These are phyloP conservation scores for Lacanobia oleracea DNA, from an alignment of 2,888 invertebrate species.

Conservation along the genomic window DNA sequence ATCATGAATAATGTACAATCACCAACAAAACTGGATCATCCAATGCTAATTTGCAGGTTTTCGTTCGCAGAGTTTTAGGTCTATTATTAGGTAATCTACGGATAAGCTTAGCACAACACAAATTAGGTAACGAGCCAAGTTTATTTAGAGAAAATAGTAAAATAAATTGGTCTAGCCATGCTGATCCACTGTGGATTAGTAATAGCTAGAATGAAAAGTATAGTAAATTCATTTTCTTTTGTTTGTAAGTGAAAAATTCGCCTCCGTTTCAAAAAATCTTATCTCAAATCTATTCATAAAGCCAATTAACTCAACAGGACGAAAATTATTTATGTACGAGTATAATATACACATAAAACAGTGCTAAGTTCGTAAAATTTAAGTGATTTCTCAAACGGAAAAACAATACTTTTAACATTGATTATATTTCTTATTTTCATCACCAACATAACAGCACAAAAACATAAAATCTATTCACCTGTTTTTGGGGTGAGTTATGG, in stretches of 20 bases:
- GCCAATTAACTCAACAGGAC: neutral
- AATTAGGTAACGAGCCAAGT: conserved; percentile 8
- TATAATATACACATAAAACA: no score
- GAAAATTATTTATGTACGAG: neutral
- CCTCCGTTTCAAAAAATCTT: no score
- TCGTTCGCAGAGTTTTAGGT: conserved; percentile 9
- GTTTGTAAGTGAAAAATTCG: no score
- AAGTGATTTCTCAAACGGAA: conserved; percentile 26
- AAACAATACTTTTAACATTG: conserved; percentile 11
- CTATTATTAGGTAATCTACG: conserved; percentile 27
- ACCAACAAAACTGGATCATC: conserved; percentile 39
- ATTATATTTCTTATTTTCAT: no score
- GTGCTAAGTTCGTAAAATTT: no score
- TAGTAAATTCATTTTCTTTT: no score
- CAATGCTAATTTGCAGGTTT: conserved; percentile 49
- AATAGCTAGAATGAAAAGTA: no score
- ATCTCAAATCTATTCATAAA: no score
- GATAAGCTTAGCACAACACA: conserved; percentile 17
- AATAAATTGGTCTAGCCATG: no score
- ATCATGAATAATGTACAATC: conserved; percentile 48
- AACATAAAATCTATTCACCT: conserved; percentile 55
- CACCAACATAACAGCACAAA: no score
- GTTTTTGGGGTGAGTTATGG: conserved; percentile 62
- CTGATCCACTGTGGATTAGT: neutral
- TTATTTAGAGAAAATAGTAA: neutral